Evolutionary conservation across 1,140 invertebrate species (phyloP).

Genomic region (Pinna nobilis): DNA sequence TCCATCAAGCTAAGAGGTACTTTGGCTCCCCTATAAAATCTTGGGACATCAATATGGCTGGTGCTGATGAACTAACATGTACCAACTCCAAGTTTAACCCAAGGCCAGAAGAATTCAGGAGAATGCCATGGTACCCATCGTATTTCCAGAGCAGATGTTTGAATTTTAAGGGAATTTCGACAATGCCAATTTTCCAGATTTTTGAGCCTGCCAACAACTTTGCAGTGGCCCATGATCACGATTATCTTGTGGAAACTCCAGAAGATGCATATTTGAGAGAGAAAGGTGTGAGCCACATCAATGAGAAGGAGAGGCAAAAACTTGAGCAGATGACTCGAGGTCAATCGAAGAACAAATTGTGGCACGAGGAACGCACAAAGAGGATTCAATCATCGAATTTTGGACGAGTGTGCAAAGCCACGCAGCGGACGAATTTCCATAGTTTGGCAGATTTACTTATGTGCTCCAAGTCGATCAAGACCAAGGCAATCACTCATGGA

Average conservation of each 20-base stretch:
- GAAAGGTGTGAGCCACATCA: slow-evolving; percentile 32
- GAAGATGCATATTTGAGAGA: slow-evolving; percentile 18
- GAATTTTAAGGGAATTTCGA: slow-evolving; percentile 23
- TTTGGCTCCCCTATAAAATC: slow-evolving; percentile 36
- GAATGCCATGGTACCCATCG: slow-evolving; percentile 5
- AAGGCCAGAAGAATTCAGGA: slow-evolving; percentile 28
- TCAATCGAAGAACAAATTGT: slow-evolving; percentile 34
- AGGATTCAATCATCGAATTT: slow-evolving; percentile 46
- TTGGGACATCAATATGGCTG: slow-evolving; percentile 8
- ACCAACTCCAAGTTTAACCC: slow-evolving; percentile 39
- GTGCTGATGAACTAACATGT: slow-evolving; percentile 18
- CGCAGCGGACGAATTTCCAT: slow-evolving; percentile 37
- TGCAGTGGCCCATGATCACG: slow-evolving; percentile 35
- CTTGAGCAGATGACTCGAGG: slow-evolving; percentile 42
- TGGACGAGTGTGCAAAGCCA: slow-evolving; percentile 49
- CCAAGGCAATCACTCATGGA: slow-evolving; percentile 39
- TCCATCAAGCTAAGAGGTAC: slow-evolving; percentile 35
- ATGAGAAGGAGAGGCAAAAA: slow-evolving; percentile 5
- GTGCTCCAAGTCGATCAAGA: neutral
- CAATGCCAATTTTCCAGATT: slow-evolving; percentile 34
- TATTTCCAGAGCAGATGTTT: slow-evolving; percentile 33
- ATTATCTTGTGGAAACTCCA: slow-evolving; percentile 22
- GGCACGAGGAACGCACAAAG: slow-evolving; percentile 44
- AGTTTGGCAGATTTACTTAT: slow-evolving; percentile 36
- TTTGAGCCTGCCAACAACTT: slow-evolving; percentile 39